Conservation (phyloP, 30 jellyfish, hydroid and myxozoan species). For the Aurelia aurita region DNA sequence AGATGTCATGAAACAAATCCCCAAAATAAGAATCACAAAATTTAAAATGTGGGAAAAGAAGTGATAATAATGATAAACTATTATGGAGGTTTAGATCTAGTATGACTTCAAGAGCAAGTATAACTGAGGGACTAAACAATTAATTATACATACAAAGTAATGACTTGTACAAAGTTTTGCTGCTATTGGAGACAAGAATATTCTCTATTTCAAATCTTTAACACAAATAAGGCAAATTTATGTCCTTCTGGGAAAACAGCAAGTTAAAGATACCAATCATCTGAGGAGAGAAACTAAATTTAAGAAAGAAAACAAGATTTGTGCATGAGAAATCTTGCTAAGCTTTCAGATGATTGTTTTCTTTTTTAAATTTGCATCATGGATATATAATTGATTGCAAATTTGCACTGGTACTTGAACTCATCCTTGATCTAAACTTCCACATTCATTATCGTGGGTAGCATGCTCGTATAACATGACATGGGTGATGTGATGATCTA, state of each 20-base stretch:
- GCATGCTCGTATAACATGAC: slow-evolving; percentile 12
- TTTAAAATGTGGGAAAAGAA: not conserved
- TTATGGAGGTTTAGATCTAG: slow-evolving; percentile 9
- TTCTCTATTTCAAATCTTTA: not conserved
- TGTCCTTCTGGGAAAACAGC: slow-evolving; percentile 3
- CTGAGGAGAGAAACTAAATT: not conserved
- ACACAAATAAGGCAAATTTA: not conserved
- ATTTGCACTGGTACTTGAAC: slow-evolving; percentile 5
- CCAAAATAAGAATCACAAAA: slow-evolving; percentile 5
- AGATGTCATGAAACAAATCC: not conserved
- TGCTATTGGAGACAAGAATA: not conserved
- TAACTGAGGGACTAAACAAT: not conserved
- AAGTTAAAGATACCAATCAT: too few species aligned
- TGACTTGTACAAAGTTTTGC: not conserved
- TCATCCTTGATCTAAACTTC: not conserved
- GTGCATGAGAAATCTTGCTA: not conserved
- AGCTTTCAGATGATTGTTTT: slow-evolving; percentile 1
- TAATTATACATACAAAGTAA: too few species aligned
- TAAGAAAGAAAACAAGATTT: slow-evolving; percentile 1
- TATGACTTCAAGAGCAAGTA: not conserved
- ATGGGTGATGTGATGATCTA: not conserved
- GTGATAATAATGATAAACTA: not conserved
- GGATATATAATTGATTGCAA: not conserved
- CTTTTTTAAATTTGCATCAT: slow-evolving; percentile 1
- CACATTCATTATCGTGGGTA: not conserved